A percentile compares a stretch with the other conserved stretches of the same genome.
phyloP scores from a whole-genome alignment of 2,113 vertebrate species.

The Xenotilapia flavipinnis region DNA sequence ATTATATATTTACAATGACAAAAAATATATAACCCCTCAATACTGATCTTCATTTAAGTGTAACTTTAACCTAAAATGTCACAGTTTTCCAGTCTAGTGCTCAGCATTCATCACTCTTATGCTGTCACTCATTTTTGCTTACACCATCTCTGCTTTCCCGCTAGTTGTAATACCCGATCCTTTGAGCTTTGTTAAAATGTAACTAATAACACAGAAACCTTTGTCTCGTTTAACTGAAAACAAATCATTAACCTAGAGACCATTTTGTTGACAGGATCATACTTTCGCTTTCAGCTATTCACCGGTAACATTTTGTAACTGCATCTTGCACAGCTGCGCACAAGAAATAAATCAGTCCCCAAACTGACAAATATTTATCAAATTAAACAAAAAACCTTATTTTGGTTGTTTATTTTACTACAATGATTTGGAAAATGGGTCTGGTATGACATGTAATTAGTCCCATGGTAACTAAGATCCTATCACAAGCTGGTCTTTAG shows the following conservation, averaged over 20 bases:
- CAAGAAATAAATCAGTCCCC: background rate
- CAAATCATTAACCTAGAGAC: background rate
- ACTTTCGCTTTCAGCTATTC: background rate
- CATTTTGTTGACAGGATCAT: background rate
- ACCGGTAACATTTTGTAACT: background rate
- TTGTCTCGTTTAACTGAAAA: background rate
- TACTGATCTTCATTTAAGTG: background rate
- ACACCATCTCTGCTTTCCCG: background rate
- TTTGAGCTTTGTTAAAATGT: background rate
- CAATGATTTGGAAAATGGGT: background rate
- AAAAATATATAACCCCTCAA: background rate
- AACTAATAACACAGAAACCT: background rate
- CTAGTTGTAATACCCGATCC: background rate
- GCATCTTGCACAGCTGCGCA: background rate
- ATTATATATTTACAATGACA: background rate
- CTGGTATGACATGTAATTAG: background rate
- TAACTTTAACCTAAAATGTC: background rate
- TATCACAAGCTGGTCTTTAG: background rate
- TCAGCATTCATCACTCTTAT: background rate
- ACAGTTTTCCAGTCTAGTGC: background rate
- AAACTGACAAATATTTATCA: background rate
- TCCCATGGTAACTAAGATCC: background rate
- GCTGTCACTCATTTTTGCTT: background rate
- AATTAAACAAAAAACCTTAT: background rate
- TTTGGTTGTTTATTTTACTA: background rate